Evolutionary conservation across 2,797 vertebrate genomes (phyloP), one percentile per base, ranked within the genome.

Genomic region (Rachycentron canadum): DNA sequence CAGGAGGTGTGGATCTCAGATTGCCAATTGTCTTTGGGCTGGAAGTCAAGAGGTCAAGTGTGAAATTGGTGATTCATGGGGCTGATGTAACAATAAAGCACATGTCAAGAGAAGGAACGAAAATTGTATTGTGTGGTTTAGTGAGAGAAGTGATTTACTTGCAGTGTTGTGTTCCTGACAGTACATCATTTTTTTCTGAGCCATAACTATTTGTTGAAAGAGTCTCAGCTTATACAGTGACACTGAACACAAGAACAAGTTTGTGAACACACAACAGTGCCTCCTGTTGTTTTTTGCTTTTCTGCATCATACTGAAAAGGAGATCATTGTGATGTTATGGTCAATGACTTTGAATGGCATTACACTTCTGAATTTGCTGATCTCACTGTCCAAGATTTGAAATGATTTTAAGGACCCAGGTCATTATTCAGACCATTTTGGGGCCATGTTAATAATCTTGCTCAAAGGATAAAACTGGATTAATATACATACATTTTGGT

Each of bases 31-130:
- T 14, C 45, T 65, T 17, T 0, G 21, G 17, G 43, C 53, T 43
- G 32, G 21, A 36, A 40, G 64, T 66, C 38, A 60, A 50, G 26
- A 68, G 58, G 41, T 63, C 53, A 61, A 13, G n/a, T 53, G 10
- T 14, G 36, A 60, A 55, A 43, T 12, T 26, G 9, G 2, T 34
- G 21, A 19, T 57, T 26, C 19, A 34, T 57, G 40, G 34, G 17
- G 19, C 3, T 11, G 40, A 5, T 36, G 50, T 25, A 30, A 45
- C 23, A 41, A 25, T 50, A 23, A 50, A 50, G 23, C 47, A 50
- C 21, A n/a, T 21, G 16, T 55, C 3, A 16, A 53, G 28, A 26
- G 16, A 28, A 53, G 10, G 8, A 53, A 14, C 19, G 9, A 30
- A 53, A 53, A 2, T 68, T 61, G 17, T 2, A 5, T 30, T 12